Evolutionary conservation across 2,113 vertebrate genomes (phyloP).

Genomic region (Tetrao urogallus): DNA sequence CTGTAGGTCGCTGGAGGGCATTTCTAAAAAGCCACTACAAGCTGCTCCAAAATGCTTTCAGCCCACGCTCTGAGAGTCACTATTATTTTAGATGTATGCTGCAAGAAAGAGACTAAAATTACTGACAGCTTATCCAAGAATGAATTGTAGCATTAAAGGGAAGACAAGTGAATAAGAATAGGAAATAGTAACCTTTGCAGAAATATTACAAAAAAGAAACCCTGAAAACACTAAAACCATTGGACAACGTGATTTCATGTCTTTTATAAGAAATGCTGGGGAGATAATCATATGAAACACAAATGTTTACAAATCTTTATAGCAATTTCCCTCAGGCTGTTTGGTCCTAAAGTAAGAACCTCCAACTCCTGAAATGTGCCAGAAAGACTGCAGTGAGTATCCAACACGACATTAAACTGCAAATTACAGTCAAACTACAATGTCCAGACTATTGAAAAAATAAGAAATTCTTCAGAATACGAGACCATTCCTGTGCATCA

Average conservation of each 20-base stretch:
- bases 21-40: constrained; percentile 36
- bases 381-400: neutral
- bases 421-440: neutral
- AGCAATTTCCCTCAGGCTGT: neutral
- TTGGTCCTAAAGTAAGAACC: neutral
- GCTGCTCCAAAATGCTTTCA: constrained; percentile 9
- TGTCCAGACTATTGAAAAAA: neutral
- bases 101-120: constrained; percentile 20
- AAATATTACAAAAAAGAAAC: neutral
- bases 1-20: neutral
- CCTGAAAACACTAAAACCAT: fast-evolving
- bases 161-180: constrained; percentile 1
- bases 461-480: neutral
- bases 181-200: neutral
- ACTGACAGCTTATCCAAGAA: neutral
- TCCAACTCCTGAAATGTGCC: neutral
- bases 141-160: neutral
- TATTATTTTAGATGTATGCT: neutral
- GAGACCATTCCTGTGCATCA: neutral
- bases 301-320: neutral
- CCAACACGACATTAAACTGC: neutral
- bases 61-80: neutral
- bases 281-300: neutral
- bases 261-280: neutral
- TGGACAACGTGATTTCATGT: neutral